Conservation (phyloP, 2,797 vertebrate genomes). For the Alfaro cultratus region DNA sequence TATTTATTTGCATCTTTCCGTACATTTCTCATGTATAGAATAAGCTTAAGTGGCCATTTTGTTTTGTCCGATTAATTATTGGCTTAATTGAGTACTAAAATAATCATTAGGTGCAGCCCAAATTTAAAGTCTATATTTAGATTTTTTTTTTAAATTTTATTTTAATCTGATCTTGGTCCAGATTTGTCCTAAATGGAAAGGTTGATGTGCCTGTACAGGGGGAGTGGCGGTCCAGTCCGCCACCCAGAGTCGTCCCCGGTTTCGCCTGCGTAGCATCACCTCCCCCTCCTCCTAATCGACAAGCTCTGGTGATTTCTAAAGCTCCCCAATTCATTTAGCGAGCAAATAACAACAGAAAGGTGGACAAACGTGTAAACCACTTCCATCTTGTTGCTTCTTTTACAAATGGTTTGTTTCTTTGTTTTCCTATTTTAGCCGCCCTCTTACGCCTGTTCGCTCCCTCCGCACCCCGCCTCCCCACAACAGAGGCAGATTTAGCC, state of each 20-base stretch:
- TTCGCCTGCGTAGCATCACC: constrained; percentile 69
- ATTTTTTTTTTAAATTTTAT: background rate
- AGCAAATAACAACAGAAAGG: constrained; percentile 14
- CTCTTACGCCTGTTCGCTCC: constrained; percentile 24
- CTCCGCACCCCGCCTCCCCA: constrained; percentile 34
- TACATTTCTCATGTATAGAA: too few relatives aligned
- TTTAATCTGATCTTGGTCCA: constrained; percentile 26
- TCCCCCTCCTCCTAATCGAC: constrained; percentile 62
- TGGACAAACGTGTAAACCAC: constrained; percentile 13
- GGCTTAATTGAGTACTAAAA: too few relatives aligned
- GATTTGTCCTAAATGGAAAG: constrained; percentile 67
- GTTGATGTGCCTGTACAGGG: constrained; percentile 71
- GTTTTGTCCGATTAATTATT: too few relatives aligned
- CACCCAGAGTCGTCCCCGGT: constrained; percentile 74
- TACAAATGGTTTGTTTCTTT: background rate
- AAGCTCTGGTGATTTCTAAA: constrained; percentile 55
- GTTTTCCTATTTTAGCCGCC: constrained; percentile 11
- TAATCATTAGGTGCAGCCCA: too few relatives aligned
- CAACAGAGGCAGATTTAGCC: constrained; percentile 52
- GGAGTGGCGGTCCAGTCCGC: constrained; percentile 67
- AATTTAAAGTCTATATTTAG: background rate
- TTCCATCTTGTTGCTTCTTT: constrained; percentile 30
- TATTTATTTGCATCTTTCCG: too few relatives aligned
- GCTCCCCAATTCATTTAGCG: constrained; percentile 49
- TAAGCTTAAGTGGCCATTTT: too few relatives aligned